Evolutionary conservation across 2,797 vertebrate species (phyloP).

Genomic region (Lepidocolaptes lacrymiger): DNA sequence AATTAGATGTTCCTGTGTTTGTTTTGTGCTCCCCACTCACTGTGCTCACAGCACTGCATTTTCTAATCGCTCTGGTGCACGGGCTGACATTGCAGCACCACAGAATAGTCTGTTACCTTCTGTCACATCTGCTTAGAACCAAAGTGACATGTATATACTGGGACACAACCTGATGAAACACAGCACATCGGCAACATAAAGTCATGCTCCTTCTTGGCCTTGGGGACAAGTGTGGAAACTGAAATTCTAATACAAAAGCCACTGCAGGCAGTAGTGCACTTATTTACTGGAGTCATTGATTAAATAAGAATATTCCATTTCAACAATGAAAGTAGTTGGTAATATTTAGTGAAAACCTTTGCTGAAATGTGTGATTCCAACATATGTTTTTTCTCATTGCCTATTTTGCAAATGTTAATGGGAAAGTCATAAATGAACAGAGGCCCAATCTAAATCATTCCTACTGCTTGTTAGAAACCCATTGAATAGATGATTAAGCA

Average conservation of each 20-base stretch:
- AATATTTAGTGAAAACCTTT: not conserved
- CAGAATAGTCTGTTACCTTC: not conserved
- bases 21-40: not conserved
- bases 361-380: not conserved
- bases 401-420: not conserved
- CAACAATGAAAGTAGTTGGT: not conserved
- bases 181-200: not conserved
- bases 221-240: not conserved
- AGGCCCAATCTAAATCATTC: not conserved
- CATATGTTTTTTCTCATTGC: not conserved
- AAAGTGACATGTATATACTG: not conserved
- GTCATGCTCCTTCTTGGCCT: not conserved
- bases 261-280: not conserved
- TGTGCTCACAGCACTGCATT: not conserved
- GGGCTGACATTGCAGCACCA: not conserved
- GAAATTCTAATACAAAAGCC: not conserved
- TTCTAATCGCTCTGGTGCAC: not conserved
- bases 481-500: not conserved
- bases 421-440: not conserved
- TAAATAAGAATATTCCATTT: not conserved
- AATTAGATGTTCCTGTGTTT: not conserved
- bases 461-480: not conserved
- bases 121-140: constrained; percentile 35
- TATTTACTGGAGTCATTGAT: not conserved
- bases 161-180: constrained; percentile 35